phyloP scores from a whole-genome alignment of 2,888 invertebrate species.

The Polyommatus iphigenia region DNA sequence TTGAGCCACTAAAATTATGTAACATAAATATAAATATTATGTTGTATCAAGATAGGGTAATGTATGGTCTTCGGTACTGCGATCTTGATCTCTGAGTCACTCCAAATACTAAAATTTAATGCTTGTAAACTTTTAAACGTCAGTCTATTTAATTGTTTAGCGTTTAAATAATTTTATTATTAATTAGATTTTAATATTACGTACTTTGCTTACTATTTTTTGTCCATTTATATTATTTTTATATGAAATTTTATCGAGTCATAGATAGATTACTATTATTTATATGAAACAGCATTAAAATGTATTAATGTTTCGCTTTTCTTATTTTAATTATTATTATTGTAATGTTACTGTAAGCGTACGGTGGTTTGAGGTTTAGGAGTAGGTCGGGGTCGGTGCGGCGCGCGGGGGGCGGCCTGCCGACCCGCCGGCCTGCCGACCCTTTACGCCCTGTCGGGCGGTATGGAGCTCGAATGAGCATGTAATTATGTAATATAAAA shows the following conservation, averaged over 20 bases:
- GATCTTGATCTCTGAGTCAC: conserved; percentile 23
- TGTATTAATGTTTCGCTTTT: conserved; percentile 28
- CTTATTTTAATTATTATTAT: conserved; percentile 16
- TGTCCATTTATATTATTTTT: conserved; percentile 24
- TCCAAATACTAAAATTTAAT: conserved; percentile 20
- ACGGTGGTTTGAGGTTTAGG: background rate
- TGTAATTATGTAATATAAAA: conserved; percentile 30
- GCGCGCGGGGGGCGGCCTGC: background rate
- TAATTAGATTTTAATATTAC: background rate
- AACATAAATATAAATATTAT: background rate
- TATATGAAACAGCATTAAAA: conserved; percentile 22
- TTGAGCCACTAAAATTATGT: background rate
- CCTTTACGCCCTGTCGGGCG: background rate
- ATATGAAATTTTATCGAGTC: conserved; percentile 26
- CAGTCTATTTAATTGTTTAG: conserved; percentile 19
- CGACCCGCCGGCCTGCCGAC: background rate
- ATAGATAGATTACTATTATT: conserved; percentile 20
- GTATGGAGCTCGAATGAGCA: background rate
- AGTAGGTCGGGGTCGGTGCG: background rate
- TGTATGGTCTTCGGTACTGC: conserved; percentile 2
- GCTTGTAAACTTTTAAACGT: conserved; percentile 11
- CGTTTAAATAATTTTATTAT: conserved; percentile 13
- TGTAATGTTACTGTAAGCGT: conserved; percentile 22
- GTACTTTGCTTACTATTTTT: conserved; percentile 17
- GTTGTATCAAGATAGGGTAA: background rate